Percentiles rank a stretch among this genome's conserved stretches.
These are phyloP conservation scores for Drosophila kuntzei DNA, from an alignment of 2,888 invertebrate genomes.

Conservation along the genomic window DNA sequence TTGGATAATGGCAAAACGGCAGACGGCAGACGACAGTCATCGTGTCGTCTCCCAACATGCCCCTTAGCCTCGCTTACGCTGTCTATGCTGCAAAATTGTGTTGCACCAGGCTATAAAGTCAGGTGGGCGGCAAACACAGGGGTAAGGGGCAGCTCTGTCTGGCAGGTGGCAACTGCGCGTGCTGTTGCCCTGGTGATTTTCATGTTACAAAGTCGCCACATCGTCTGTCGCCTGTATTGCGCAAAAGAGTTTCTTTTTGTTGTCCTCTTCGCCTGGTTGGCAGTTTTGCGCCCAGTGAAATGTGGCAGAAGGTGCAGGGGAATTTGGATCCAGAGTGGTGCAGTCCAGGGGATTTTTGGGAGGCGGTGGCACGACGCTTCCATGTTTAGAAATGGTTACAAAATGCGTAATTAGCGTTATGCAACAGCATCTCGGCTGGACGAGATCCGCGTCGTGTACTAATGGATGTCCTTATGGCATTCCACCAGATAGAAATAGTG, in stretches of 20 bases:
- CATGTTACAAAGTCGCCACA: conserved; percentile 78
- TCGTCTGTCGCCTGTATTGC: conserved; percentile 67
- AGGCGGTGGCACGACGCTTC: conserved; percentile 24
- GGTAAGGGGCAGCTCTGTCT: conserved; percentile 9
- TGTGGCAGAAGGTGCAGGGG: conserved; percentile 7
- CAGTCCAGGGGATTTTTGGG: conserved; percentile 6
- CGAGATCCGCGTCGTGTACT: conserved; percentile 22
- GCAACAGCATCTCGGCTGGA: conserved; percentile 53
- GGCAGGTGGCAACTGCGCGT: conserved; percentile 62
- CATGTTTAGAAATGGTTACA: conserved; percentile 74
- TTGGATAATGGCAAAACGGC: conserved; percentile 71
- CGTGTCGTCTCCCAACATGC: not conserved
- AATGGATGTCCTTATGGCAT: conserved; percentile 51
- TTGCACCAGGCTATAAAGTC: conserved; percentile 77
- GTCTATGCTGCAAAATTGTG: conserved; percentile 64
- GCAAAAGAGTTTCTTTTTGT: conserved; percentile 47
- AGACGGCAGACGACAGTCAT: conserved; percentile 53
- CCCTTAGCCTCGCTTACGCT: conserved; percentile 25
- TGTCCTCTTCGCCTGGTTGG: conserved; percentile 36
- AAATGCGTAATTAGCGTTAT: conserved; percentile 79
- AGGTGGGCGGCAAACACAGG: conserved; percentile 45
- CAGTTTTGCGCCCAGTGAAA: conserved; percentile 30
- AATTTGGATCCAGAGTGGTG: conserved; percentile 11
- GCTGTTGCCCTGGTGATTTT: conserved; percentile 77
- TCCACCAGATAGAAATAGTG: conserved; percentile 25